These are phyloP conservation scores for Linepithema humile DNA, from an alignment of 1,140 invertebrate genomes.

Conservation along the genomic window DNA sequence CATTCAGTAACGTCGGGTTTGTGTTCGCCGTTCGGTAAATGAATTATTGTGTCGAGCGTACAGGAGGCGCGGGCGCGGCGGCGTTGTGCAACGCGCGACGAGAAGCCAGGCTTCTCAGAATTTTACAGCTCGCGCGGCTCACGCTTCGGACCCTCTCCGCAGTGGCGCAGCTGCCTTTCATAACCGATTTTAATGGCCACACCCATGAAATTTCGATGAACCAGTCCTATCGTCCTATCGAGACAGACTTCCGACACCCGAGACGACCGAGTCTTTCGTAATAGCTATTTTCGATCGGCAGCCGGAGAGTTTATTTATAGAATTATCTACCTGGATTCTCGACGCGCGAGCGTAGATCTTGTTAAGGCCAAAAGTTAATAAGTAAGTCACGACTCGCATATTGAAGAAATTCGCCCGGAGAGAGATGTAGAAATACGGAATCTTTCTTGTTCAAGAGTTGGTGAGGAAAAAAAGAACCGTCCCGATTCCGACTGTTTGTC, in stretches of 20 bases:
- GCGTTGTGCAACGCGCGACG: constrained; percentile 66
- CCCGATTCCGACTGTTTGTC: background rate
- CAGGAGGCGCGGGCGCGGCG: constrained; percentile 70
- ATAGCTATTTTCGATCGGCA: background rate
- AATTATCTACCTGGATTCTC: background rate
- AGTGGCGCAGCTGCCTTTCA: constrained; percentile 12
- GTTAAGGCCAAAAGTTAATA: background rate
- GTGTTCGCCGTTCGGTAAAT: constrained; percentile 74
- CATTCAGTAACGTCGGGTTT: constrained; percentile 44
- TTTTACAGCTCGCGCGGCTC: constrained; percentile 31
- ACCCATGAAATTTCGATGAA: constrained; percentile 52
- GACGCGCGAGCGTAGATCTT: background rate
- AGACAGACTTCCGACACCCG: constrained; percentile 5
- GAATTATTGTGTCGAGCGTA: constrained; percentile 76
- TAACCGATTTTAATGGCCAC: constrained; percentile 53
- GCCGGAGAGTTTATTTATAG: background rate
- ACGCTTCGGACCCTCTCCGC: constrained; percentile 13
- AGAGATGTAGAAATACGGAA: background rate
- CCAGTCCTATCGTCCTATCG: constrained; percentile 47
- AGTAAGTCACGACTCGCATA: background rate
- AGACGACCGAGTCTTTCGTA: constrained; percentile 36
- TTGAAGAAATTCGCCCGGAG: background rate
- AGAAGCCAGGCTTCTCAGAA: constrained; percentile 56
- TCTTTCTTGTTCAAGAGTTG: background rate
- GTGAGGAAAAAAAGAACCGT: background rate